phyloP scores from a whole-genome alignment of 2,888 invertebrate species.

The Cinara cedri region DNA sequence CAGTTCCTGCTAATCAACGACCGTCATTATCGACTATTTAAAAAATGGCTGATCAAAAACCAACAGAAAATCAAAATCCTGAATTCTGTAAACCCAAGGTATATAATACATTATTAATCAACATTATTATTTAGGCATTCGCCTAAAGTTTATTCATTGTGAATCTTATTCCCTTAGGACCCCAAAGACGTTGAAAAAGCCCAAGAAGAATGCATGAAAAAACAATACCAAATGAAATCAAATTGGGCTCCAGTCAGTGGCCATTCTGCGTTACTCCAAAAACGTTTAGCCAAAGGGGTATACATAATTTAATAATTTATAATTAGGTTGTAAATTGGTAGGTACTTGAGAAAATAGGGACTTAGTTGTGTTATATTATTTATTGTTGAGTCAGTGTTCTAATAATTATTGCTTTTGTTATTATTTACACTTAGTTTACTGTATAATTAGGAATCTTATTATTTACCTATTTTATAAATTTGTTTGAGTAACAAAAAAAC shows the following conservation, averaged over 20 bases:
- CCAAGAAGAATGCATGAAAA: conserved; percentile 91
- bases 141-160: not conserved
- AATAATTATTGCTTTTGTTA: too few relatives aligned
- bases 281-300: conserved; percentile 91
- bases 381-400: too few relatives aligned
- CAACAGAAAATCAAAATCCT: conserved; percentile 44
- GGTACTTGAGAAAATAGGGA: too few relatives aligned
- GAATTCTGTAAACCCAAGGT: conserved; percentile 58
- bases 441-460: too few relatives aligned
- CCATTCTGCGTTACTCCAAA: conserved; percentile 91
- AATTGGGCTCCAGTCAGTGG: conserved; percentile 73
- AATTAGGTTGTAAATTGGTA: not conserved
- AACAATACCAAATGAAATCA: conserved; percentile 82
- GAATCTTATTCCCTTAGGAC: not conserved
- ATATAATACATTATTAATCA: not conserved
- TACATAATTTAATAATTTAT: conserved; percentile 62
- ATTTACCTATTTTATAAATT: too few relatives aligned
- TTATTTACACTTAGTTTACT: too few relatives aligned
- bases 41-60: conserved; percentile 43
- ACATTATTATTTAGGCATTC: too few relatives aligned
- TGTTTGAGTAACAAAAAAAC: too few relatives aligned
- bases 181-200: conserved; percentile 80
- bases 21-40: too few relatives aligned
- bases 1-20: too few relatives aligned
- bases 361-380: too few relatives aligned